phyloP scores from a whole-genome alignment of 1,140 invertebrate species.

The Zaprionus ornatus region DNA sequence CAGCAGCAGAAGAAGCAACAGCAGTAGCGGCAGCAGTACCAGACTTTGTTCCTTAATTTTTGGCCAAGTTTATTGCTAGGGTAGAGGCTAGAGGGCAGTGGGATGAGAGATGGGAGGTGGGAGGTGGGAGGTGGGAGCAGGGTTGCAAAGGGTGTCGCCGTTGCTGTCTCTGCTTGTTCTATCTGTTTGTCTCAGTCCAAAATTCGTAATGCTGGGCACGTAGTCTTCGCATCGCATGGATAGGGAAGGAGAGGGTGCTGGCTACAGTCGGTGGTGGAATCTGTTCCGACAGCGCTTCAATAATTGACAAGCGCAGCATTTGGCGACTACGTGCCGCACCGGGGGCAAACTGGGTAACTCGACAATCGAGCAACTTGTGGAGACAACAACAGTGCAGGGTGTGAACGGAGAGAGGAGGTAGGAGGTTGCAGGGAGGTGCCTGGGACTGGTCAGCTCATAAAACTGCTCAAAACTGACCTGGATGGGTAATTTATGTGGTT shows the following conservation, averaged over 20 bases:
- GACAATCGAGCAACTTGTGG: constrained; percentile 4
- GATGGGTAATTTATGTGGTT: constrained; percentile 75
- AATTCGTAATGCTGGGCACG: constrained; percentile 61
- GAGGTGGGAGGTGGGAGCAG: not conserved
- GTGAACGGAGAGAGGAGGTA: not conserved
- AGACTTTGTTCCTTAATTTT: constrained; percentile 32
- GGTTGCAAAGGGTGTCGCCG: not conserved
- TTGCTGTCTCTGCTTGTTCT: not conserved
- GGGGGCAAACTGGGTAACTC: constrained; percentile 3
- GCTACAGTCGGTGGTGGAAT: constrained; percentile 66
- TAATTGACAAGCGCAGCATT: constrained; percentile 57
- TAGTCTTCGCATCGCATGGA: constrained; percentile 27
- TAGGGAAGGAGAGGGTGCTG: not conserved
- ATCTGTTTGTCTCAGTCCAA: constrained; percentile 11
- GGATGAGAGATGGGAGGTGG: not conserved
- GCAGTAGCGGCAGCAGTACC: not conserved
- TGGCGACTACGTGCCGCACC: constrained; percentile 41
- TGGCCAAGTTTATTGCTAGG: constrained; percentile 8
- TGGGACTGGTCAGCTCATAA: constrained; percentile 52
- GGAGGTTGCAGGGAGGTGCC: not conserved
- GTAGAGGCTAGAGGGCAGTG: not conserved
- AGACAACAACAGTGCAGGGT: not conserved
- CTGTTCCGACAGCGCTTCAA: constrained; percentile 48
- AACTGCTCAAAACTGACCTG: constrained; percentile 71
- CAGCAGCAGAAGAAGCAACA: not conserved